A percentile compares a stretch with the other conserved stretches of the same genome.
Evolutionary conservation across 2,888 invertebrate genomes (phyloP).

Genomic region (Agrochola circellaris): DNA sequence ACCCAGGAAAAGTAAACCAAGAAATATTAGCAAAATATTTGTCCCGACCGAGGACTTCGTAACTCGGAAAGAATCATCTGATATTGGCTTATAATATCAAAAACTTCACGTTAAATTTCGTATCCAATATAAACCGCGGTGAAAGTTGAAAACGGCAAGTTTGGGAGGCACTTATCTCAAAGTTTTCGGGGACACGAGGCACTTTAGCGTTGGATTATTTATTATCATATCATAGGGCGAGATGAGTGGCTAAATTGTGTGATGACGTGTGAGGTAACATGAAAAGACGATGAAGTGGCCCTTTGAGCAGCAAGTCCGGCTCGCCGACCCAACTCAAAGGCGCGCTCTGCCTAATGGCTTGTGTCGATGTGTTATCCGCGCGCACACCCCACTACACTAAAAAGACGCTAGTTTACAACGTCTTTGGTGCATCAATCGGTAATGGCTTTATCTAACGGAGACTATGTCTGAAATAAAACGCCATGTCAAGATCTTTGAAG

Average conservation of each 20-base stretch:
- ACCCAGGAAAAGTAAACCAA: constrained; percentile 41
- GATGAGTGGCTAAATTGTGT: constrained; percentile 76
- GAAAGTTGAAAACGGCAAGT: constrained; percentile 72
- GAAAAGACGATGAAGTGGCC: constrained; percentile 83
- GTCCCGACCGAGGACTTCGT: constrained; percentile 51
- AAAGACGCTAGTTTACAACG: constrained; percentile 66
- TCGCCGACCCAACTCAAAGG: constrained; percentile 83
- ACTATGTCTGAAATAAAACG: constrained; percentile 47
- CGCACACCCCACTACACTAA: constrained; percentile 66
- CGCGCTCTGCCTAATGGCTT: constrained; percentile 80
- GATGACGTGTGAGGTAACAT: constrained; percentile 79
- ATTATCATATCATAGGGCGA: constrained; percentile 68
- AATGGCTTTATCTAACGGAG: constrained; percentile 61
- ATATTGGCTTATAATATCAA: constrained; percentile 76
- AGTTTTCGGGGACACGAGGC: constrained; percentile 74
- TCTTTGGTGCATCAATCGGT: constrained; percentile 64
- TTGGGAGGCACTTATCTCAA: constrained; percentile 73
- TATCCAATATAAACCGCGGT: constrained; percentile 82
- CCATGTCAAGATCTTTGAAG: constrained; percentile 45
- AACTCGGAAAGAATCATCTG: constrained; percentile 71
- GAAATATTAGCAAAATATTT: constrained; percentile 66
- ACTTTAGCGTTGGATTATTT: constrained; percentile 76
- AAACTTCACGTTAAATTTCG: constrained; percentile 79
- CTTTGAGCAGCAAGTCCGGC: constrained; percentile 77
- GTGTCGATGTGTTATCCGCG: constrained; percentile 78